These are phyloP conservation scores for Balanococcus diminutus DNA, from an alignment of 2,888 invertebrate species.

Conservation along the genomic window DNA sequence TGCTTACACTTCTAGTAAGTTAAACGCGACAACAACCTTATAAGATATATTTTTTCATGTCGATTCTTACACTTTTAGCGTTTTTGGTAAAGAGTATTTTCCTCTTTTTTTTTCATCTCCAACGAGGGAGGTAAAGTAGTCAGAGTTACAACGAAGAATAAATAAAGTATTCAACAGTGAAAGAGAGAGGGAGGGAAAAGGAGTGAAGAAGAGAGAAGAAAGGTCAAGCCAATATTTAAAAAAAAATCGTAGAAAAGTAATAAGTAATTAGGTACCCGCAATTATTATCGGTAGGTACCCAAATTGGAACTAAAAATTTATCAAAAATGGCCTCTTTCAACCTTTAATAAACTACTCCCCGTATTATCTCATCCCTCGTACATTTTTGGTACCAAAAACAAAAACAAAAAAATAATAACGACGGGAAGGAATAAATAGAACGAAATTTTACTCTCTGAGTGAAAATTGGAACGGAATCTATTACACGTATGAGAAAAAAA, in stretches of 20 bases:
- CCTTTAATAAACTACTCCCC: too few species aligned
- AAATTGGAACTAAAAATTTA: too few species aligned
- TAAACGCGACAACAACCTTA: not conserved
- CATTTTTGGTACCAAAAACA: not conserved
- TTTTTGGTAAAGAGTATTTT: too few species aligned
- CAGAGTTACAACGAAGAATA: not conserved
- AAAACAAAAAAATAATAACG: not conserved
- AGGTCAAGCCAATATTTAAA: not conserved
- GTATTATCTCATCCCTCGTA: too few species aligned
- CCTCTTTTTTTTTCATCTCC: too few species aligned
- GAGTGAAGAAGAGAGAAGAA: not conserved
- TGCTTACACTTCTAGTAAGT: not conserved
- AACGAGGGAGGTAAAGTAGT: too few species aligned
- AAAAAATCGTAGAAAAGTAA: too few species aligned
- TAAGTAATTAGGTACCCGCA: too few species aligned
- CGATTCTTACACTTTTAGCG: not conserved
- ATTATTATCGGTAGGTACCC: too few species aligned
- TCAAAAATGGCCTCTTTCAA: too few species aligned
- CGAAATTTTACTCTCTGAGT: not conserved
- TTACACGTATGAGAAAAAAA: not conserved
- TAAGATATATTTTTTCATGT: not conserved
- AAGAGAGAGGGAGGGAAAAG: not conserved
- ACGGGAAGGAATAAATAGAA: not conserved
- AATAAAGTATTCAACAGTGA: not conserved
- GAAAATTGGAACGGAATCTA: conserved; percentile 24